Conservation (phyloP, 2,797 vertebrate genomes). For the Muraenolepis orangiensis region DNA sequence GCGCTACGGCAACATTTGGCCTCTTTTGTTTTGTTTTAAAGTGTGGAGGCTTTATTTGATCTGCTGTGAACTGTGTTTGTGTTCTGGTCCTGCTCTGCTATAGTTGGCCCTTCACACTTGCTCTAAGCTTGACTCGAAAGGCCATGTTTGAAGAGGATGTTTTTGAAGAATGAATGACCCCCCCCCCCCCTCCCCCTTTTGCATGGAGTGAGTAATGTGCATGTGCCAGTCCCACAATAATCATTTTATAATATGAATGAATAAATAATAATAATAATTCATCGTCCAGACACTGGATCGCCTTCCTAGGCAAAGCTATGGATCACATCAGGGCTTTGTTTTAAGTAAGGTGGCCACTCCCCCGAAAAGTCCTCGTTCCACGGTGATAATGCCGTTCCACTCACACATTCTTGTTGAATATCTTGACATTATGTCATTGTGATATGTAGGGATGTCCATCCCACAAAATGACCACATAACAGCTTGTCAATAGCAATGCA, state of each 20-base stretch:
- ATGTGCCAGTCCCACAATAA: constrained; percentile 32
- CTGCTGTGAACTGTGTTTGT: constrained; percentile 21
- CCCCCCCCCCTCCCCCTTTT: too few relatives aligned
- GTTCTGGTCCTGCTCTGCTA: constrained; percentile 39
- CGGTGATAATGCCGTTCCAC: not conserved
- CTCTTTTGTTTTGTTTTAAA: not conserved
- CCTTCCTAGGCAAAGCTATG: not conserved
- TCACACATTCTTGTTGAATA: not conserved
- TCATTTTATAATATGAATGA: too few relatives aligned
- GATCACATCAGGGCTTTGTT: not conserved
- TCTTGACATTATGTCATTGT: too few relatives aligned
- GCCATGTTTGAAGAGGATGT: not conserved
- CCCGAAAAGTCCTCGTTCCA: constrained; percentile 24
- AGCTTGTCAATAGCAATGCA: too few relatives aligned
- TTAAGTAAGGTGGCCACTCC: constrained; percentile 22
- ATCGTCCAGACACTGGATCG: not conserved
- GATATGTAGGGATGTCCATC: too few relatives aligned
- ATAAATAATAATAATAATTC: not conserved
- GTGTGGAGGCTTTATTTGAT: not conserved
- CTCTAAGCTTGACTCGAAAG: not conserved
- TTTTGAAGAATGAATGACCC: not conserved
- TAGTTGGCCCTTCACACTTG: constrained; percentile 8
- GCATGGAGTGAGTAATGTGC: constrained; percentile 43
- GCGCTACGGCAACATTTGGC: not conserved
- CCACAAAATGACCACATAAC: too few relatives aligned